Evolutionary conservation across 2,888 invertebrate species (phyloP), one percentile per base, ranked within the genome.

Genomic region (Abscondita cerata): DNA sequence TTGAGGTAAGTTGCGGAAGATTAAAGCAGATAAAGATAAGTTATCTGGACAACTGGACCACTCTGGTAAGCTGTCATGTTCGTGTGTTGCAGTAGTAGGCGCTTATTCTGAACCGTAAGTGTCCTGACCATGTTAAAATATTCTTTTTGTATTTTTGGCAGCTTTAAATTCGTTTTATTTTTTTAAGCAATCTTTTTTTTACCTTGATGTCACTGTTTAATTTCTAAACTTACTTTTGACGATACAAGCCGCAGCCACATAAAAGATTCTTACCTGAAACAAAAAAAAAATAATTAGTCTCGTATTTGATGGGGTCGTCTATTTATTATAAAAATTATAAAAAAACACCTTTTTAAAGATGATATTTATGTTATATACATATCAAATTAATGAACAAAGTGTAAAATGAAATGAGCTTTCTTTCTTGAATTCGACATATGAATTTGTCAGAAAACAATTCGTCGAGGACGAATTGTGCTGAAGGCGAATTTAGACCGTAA

Each of bases 31-130:
- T 44, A 34, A 41, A 56, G 48, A 57, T 51, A 52, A 57, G 52
- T 61, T 59, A 53, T 57, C 52, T 68, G 70, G 69, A 58, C 68
- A 58, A 65, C 65, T 69, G 67, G 57, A 68, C 66, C 63, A 69
- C 68, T 69, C 70, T 69, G 69, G 70, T 70, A 70, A 69, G 67
- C 69, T 70, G 70, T 70, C 70, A 69, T 70, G 70, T 70, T 70
- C 66, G 62, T 62, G 65, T 70, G 70, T 69, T 65, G 64, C 68
- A 58, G 66, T 63, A 66, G 66, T 66, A 66, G 66, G 63, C 66
- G 62, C 66, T 66, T 66, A 66, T 66, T 63, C 60, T 47, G 63
- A 63, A 60, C 66, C 56, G 66, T 62, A 62, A 66, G 66, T 66
- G 66, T 66, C 66, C 63, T 63, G 66, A 47, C 62, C 66, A 66